These are phyloP conservation scores for Chydorus sphaericus DNA, from an alignment of 2,888 invertebrate genomes.

Conservation along the genomic window DNA sequence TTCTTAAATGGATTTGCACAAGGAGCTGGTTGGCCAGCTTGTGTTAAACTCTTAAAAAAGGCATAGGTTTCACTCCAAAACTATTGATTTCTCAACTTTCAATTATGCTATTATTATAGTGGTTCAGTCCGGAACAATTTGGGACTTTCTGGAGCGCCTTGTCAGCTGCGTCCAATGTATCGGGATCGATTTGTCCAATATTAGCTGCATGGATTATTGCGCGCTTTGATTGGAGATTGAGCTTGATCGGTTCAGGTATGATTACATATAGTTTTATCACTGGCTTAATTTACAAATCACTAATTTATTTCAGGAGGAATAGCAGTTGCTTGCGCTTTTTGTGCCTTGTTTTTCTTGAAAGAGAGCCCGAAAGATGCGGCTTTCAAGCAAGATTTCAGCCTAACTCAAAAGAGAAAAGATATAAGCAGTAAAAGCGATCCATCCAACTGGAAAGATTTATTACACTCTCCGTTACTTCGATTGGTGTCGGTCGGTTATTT, in stretches of 20 bases:
- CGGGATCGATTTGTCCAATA: conserved; percentile 31
- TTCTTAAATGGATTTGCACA: conserved; percentile 32
- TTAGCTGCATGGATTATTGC: conserved; percentile 27
- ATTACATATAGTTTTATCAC: too few relatives aligned
- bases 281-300: too few relatives aligned
- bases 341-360: not conserved
- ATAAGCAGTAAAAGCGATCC: not conserved
- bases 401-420: not conserved
- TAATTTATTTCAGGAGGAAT: conserved; percentile 20
- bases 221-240: conserved; percentile 27
- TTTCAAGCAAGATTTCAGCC: not conserved
- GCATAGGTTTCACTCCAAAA: conserved; percentile 18
- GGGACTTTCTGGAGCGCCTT: conserved; percentile 34
- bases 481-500: conserved; percentile 26
- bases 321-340: conserved; percentile 19
- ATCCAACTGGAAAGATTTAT: conserved; percentile 23
- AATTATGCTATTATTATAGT: conserved; percentile 21
- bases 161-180: conserved; percentile 32
- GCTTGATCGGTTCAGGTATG: conserved; percentile 25
- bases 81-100: not conserved
- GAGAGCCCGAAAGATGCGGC: conserved; percentile 7
- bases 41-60: conserved; percentile 32
- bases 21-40: conserved; percentile 34
- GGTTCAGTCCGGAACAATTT: conserved; percentile 29
- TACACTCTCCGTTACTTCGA: conserved; percentile 26